A percentile compares a stretch with the other conserved stretches of the same genome.
Evolutionary conservation across 2,113 vertebrate genomes (phyloP).

Genomic region (Dasyprocta punctata): DNA sequence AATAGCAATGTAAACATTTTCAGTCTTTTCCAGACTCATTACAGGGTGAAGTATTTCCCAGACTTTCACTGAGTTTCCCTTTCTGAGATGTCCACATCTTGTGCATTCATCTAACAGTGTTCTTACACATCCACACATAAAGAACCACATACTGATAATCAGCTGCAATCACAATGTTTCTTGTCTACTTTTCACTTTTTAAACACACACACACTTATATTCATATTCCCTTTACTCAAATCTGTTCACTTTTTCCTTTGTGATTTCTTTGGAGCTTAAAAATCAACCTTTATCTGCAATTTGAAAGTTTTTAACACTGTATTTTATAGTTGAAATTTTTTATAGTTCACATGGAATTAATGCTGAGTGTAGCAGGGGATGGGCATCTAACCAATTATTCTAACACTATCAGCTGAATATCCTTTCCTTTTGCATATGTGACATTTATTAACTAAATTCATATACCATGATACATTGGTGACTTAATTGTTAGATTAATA

Average conservation of each 20-base stretch:
- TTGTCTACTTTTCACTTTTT: background rate
- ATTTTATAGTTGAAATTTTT: background rate
- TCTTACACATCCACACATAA: background rate
- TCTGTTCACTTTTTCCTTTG: background rate
- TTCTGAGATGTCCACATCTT: background rate
- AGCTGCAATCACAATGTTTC: background rate
- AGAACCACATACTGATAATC: background rate
- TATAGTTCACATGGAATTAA: background rate
- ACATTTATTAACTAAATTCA: conserved; percentile 21
- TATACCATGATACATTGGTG: background rate
- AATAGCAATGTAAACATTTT: background rate
- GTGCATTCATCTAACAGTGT: background rate
- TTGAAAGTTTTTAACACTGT: background rate
- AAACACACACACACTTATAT: background rate
- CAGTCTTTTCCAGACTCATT: conserved; percentile 33
- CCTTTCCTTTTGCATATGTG: background rate
- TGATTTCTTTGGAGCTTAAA: conserved; percentile 1
- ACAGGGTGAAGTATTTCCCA: background rate
- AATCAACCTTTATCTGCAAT: background rate
- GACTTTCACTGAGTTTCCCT: background rate
- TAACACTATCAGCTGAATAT: background rate
- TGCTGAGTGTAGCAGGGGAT: background rate
- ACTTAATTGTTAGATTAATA: background rate
- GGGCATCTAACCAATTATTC: background rate
- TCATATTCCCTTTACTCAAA: background rate